Evolutionary conservation across 2,113 vertebrate genomes (phyloP), one percentile per base, ranked within the genome.

Genomic region (Pithys albifrons): DNA sequence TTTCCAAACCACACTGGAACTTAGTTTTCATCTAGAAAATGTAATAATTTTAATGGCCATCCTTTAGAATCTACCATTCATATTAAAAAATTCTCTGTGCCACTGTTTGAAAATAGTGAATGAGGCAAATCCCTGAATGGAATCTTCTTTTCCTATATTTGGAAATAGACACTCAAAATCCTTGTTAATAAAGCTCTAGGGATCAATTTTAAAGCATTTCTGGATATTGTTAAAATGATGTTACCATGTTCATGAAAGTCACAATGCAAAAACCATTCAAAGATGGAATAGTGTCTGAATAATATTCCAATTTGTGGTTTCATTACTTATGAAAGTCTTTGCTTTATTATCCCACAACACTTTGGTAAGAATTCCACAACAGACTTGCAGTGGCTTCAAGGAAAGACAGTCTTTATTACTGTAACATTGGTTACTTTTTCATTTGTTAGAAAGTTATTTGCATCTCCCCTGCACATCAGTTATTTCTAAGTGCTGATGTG

Each of bases 251-350:
- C 89, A 96, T 82, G 94, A 96, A 77, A 94, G 82, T 67, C 87
- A 89, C 59, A 88, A 91, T 20, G 2, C 54, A 82, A 65, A 78
- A 96, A 94, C 35, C 5, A 70, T 93, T 88, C 62, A 58, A 61
- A 92, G 57, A 89, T 69, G 55, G 67, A 94, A 85, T 52, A 83
- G 62, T 79, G 39, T 92, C 78, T 91, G 92, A 72, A 83, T 76
- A 96, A 71, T 78, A 96, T 90, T 94, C 54, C 48, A 79, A n/a
- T 93, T 74, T 89, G 91, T 93, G 74, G 71, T 94, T 95, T 91
- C 71, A 67, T 91, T 93, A 91, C 74, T 96, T 90, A 51, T 43
- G 58, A 96, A 95, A 69, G 76, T 46, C 23, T 76, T 35, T 65
- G 16, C 62, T 95, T 95, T 78, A 90, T 95, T 95, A 81, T 19